Base-by-base conservation (phyloP, 2,797 vertebrate species). In the Vipera latastei region DNA sequence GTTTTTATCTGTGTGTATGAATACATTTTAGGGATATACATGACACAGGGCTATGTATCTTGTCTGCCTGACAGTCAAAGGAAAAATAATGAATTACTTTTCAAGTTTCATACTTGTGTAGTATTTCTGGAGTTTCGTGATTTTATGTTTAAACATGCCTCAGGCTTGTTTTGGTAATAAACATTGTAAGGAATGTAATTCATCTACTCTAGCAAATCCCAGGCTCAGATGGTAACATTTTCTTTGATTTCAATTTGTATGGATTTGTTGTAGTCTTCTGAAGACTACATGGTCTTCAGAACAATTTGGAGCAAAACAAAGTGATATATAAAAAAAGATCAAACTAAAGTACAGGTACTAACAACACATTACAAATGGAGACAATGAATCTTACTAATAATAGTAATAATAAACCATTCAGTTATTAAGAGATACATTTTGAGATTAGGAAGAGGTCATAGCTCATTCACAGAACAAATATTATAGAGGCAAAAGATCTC, bases 181-280 rank as follows among this genome's bases (percentile, higher is more conserved):
- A 89, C 88, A 44, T 61, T 63, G 78, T 26, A 88, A 91, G 90
- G 89, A 63, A 83, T 92, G 32, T 32, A 14, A 92, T 53, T 78
- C 22, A 78, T 93, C 25, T 38, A n/a, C 32, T 85, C 44, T 73
- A 20, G 6, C 32, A 65, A 89, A 26, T 3, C 32, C 55, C 88
- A 22, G 57, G n/a, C 7, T 83, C 55, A 59, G 22, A 61, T 16
- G 48, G 25, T 60, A 90, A 83, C 22, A 44, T 83, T 44, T 20
- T 48, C 73, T 83, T 83, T 48, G 73, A 83, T 83, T 83, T 83
- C 73, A 44, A 25, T 83, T 22, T 44, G 20, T 83, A 85, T 59
- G 14, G 57, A 48, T 63, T 61, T 55, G 28, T 60, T 86, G 28
- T 53, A 53, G 9, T 11, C 51, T 53, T 53, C 51, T 53, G 51